Percentiles rank a stretch among this genome's conserved stretches.
phyloP scores from a whole-genome alignment of 2,888 invertebrate species.

The Sarcophaga variegata region DNA sequence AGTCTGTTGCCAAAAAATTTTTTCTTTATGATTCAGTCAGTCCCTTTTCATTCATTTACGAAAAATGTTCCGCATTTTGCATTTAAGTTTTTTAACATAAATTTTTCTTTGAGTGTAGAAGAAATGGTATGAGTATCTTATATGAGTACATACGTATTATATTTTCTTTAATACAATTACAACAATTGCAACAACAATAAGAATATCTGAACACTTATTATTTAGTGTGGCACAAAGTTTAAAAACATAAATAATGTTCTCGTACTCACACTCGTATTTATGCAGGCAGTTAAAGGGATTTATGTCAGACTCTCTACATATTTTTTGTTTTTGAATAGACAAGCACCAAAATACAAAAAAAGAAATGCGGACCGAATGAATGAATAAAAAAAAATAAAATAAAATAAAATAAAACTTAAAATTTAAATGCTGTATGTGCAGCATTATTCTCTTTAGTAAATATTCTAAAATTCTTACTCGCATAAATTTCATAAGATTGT shows the following conservation, averaged over 20 bases:
- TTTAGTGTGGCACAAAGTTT: conserved; percentile 56
- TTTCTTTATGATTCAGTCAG: too few relatives aligned
- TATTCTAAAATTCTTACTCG: neutral
- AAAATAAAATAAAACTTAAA: neutral
- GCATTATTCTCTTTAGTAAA: too few relatives aligned
- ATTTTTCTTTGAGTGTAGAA: conserved; percentile 28
- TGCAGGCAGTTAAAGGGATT: conserved; percentile 68
- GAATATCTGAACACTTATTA: conserved; percentile 37
- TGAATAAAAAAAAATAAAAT: conserved; percentile 10
- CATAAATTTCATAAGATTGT: conserved; percentile 37
- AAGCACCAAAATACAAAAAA: neutral
- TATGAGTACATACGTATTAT: conserved; percentile 3
- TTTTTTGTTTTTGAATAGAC: conserved; percentile 5
- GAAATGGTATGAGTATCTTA: too few relatives aligned
- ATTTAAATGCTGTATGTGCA: too few relatives aligned
- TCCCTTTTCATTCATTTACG: too few relatives aligned
- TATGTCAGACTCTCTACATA: conserved; percentile 49
- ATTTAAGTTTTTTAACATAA: neutral
- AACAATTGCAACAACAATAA: neutral
- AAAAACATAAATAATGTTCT: conserved; percentile 63
- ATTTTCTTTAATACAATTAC: neutral
- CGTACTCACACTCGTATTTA: conserved; percentile 36
- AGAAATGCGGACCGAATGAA: conserved; percentile 46
- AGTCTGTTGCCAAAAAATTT: too few relatives aligned
- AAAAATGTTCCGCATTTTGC: too few relatives aligned